phyloP scores from a whole-genome alignment of 2,888 invertebrate species.

The Congeria kusceri region DNA sequence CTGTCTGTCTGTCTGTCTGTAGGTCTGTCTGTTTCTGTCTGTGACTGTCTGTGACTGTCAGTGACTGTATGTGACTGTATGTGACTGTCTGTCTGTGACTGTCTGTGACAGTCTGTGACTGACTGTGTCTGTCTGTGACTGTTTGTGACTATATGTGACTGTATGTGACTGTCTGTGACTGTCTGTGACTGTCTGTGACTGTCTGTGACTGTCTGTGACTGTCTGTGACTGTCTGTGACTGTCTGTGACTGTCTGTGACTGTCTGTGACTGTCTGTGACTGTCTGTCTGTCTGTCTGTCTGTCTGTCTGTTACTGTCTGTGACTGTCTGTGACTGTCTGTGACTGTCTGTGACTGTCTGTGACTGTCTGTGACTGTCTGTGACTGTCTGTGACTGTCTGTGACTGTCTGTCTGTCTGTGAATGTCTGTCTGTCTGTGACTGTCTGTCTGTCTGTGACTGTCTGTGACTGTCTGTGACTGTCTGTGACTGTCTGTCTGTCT shows the following conservation, averaged over 20 bases:
- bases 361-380: no score
- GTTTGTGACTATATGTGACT: constrained; percentile 1
- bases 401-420: no score
- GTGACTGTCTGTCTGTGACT: constrained; percentile 15
- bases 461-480: no score
- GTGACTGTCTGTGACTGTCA: constrained; percentile 2
- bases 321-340: no score
- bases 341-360: no score
- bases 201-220: not conserved
- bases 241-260: no score
- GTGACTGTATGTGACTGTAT: not conserved
- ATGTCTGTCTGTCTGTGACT: constrained; percentile 15
- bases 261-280: constrained; percentile 15
- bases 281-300: constrained; percentile 24
- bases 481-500: no score
- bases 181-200: no score
- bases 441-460: constrained; percentile 15
- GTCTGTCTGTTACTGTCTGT: constrained; percentile 10
- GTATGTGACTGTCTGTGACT: no score
- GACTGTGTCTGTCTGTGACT: constrained; percentile 13
- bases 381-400: no score
- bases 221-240: no score
- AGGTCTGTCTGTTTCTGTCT: no score
- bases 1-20: constrained; percentile 13
- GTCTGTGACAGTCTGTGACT: not conserved